These are phyloP conservation scores for Tauraco erythrolophus DNA, from an alignment of 2,113 vertebrate genomes.

Conservation along the genomic window DNA sequence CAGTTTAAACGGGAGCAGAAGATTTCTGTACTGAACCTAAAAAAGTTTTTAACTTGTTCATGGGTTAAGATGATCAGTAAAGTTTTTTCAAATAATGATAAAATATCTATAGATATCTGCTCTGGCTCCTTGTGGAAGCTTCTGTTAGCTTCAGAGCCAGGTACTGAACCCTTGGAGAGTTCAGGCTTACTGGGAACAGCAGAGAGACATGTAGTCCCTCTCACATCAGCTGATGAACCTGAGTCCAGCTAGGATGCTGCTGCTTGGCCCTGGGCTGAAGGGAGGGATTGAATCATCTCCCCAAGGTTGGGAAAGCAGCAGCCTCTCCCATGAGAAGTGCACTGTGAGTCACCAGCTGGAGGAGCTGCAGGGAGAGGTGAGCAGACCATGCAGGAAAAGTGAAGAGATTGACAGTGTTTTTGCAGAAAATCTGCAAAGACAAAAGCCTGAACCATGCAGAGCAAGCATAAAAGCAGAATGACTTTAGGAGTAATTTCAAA, in stretches of 20 bases:
- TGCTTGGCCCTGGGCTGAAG: neutral
- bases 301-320: neutral
- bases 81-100: neutral
- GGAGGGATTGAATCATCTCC: too few species aligned
- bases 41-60: neutral
- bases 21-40: neutral
- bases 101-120: fast-evolving
- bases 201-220: neutral
- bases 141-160: neutral
- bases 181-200: neutral
- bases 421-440: neutral
- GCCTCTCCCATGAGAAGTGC: neutral
- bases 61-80: neutral
- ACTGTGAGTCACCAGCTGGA: neutral
- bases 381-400: neutral
- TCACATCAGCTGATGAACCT: neutral
- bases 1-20: neutral
- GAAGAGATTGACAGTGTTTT: neutral
- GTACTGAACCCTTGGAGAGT: neutral
- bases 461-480: neutral
- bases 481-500: neutral
- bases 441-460: neutral
- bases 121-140: neutral
- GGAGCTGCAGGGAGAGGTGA: neutral
- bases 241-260: neutral